These are phyloP conservation scores for Chaetura pelagica DNA, from an alignment of 2,113 vertebrate genomes.

Conservation along the genomic window DNA sequence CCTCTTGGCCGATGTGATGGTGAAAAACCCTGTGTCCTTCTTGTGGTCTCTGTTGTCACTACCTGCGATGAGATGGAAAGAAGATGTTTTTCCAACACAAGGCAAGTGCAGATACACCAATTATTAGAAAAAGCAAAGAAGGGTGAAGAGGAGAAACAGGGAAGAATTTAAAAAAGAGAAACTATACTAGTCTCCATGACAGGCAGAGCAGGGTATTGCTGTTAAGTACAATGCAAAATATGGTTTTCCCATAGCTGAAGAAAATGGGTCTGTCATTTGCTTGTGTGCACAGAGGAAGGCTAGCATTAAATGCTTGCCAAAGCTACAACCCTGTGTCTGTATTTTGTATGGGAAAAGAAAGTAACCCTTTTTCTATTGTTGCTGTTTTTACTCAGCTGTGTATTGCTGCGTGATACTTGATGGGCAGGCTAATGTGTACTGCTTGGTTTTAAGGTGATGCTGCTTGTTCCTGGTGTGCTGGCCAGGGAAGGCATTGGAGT, in stretches of 20 bases:
- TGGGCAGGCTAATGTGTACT: neutral
- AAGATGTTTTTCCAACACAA: neutral
- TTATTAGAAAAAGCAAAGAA: neutral
- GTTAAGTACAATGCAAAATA: slow-evolving; percentile 11
- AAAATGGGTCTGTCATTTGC: neutral
- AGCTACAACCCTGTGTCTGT: neutral
- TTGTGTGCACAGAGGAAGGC: neutral
- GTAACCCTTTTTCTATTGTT: neutral
- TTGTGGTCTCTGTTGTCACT: neutral
- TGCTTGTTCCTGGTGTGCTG: rapidly evolving
- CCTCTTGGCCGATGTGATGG: neutral
- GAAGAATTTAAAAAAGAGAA: neutral
- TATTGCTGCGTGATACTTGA: rapidly evolving
- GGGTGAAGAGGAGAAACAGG: neutral
- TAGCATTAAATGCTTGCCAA: neutral
- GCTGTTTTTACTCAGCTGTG: neutral
- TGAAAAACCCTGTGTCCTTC: neutral
- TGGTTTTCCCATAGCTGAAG: neutral
- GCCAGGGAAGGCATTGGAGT: rapidly evolving
- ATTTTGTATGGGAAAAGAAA: neutral
- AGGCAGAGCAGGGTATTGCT: neutral
- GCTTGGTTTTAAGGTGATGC: neutral
- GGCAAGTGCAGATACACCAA: neutral
- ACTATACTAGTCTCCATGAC: neutral
- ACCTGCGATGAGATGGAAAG: neutral